A percentile compares a stretch with the other conserved stretches of the same genome.
These are phyloP conservation scores for Pterophyllum scalare DNA, from an alignment of 2,113 vertebrate genomes.

Conservation along the genomic window DNA sequence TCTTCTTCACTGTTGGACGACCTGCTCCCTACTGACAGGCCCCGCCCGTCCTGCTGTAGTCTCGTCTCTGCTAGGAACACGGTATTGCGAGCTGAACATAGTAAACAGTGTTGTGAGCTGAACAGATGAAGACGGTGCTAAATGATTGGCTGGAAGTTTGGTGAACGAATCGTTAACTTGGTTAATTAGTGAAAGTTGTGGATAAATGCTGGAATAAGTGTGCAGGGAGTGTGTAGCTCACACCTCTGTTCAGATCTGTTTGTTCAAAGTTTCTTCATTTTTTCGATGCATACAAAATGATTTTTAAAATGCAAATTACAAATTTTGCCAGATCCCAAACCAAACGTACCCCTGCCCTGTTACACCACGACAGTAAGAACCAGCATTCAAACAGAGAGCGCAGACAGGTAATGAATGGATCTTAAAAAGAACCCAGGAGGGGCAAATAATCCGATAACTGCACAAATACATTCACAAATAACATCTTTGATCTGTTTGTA, in stretches of 20 bases:
- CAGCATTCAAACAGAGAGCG: no score
- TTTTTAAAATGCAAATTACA: no score
- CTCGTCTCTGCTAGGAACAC: constrained; percentile 28
- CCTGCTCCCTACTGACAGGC: constrained; percentile 67
- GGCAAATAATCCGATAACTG: no score
- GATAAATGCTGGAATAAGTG: background rate
- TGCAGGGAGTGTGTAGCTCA: background rate
- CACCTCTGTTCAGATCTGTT: background rate
- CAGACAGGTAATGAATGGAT: no score
- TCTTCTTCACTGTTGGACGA: constrained; percentile 51
- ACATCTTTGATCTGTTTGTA: no score
- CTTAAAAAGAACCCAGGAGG: no score
- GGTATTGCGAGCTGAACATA: constrained; percentile 27
- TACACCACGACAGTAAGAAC: no score
- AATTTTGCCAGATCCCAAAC: no score
- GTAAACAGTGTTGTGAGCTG: background rate
- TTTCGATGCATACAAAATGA: no score
- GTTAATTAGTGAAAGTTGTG: background rate
- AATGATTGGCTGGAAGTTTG: background rate
- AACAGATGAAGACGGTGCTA: background rate
- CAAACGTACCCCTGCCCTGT: no score
- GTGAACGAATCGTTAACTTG: background rate
- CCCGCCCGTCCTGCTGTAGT: constrained; percentile 62
- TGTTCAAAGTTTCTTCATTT: no score
- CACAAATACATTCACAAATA: no score